phyloP scores from a whole-genome alignment of 1,140 invertebrate genomes.

The Galleria mellonella region DNA sequence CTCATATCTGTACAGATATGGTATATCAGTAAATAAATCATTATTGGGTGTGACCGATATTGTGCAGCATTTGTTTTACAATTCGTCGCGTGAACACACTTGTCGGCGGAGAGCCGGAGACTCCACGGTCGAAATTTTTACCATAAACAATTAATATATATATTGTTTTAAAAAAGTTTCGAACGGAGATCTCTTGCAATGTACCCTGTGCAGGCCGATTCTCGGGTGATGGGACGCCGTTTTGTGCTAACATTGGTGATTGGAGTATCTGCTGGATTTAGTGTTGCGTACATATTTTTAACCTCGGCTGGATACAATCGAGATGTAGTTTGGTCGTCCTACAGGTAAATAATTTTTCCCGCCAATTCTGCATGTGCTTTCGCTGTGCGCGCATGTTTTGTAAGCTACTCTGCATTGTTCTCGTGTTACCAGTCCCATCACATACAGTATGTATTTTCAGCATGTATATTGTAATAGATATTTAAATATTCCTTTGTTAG shows the following conservation, averaged over 20 bases:
- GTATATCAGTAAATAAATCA: no score
- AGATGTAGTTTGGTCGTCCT: constrained; percentile 43
- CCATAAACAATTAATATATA: constrained; percentile 17
- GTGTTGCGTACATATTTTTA: constrained; percentile 71
- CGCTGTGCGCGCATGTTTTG: constrained; percentile 6
- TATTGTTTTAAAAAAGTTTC: constrained; percentile 3
- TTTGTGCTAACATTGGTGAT: constrained; percentile 72
- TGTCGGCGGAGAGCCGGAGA: constrained; percentile 8
- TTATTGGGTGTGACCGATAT: no score
- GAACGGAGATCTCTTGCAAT: background rate
- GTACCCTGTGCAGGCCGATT: constrained; percentile 52
- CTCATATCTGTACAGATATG: no score
- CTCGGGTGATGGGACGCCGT: constrained; percentile 65
- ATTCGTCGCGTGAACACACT: constrained; percentile 32
- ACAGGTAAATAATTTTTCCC: constrained; percentile 45
- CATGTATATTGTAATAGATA: no score
- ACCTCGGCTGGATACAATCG: constrained; percentile 57
- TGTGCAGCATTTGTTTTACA: no score
- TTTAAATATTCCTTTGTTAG: no score
- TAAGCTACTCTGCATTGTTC: background rate
- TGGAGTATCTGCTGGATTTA: constrained; percentile 70
- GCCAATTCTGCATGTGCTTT: constrained; percentile 13
- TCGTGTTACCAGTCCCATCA: no score
- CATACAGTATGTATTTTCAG: no score
- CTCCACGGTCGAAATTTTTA: background rate